Percentiles rank a stretch among this genome's conserved stretches.
phyloP scores from a whole-genome alignment of 2,113 vertebrate genomes.

The Salvelinus namaycush region DNA sequence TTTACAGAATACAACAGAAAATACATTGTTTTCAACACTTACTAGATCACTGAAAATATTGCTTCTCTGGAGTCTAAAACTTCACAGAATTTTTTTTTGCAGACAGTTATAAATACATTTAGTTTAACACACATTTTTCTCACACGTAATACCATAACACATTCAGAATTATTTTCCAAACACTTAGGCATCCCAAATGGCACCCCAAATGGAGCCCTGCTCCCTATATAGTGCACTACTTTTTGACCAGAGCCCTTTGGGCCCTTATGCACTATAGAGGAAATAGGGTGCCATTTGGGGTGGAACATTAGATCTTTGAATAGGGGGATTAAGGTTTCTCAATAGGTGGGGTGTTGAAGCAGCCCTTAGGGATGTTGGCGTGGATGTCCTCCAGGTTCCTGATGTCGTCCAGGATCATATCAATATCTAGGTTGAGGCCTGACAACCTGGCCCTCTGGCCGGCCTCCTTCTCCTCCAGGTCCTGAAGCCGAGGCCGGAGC shows the following conservation, averaged over 20 bases:
- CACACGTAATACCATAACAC: background rate
- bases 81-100: background rate
- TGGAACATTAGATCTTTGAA: background rate
- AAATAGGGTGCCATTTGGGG: too few relatives aligned
- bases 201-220: too few relatives aligned
- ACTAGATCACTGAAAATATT: background rate
- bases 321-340: conserved; percentile 77
- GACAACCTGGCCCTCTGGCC: conserved; percentile 65
- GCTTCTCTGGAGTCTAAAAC: too few relatives aligned
- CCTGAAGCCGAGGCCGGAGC: conserved; percentile 71
- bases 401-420: conserved; percentile 80
- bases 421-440: conserved; percentile 75
- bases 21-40: background rate
- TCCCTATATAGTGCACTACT: too few relatives aligned
- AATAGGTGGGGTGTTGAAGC: conserved; percentile 81
- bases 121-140: background rate
- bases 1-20: background rate
- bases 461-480: conserved; percentile 70
- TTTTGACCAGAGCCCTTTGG: too few relatives aligned
- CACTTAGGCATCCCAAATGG: too few relatives aligned
- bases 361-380: conserved; percentile 77
- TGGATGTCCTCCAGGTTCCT: conserved; percentile 86
- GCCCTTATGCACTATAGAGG: too few relatives aligned
- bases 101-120: conserved; percentile 46
- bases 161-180: too few relatives aligned